Percentiles rank a stretch among this genome's conserved stretches.
Evolutionary conservation across 2,797 vertebrate species (phyloP).

Genomic region (Neostethus bicornis): DNA sequence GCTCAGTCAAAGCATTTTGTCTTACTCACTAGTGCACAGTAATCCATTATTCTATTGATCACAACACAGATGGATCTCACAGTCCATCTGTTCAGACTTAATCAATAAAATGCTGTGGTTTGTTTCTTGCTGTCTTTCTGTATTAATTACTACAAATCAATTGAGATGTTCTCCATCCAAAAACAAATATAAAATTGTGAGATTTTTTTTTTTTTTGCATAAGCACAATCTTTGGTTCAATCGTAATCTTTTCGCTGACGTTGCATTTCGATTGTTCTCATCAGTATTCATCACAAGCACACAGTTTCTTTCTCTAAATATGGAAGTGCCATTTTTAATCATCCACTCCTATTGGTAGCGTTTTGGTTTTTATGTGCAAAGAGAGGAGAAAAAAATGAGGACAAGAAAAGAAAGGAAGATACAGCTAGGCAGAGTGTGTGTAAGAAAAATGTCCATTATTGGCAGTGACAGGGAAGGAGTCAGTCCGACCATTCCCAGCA

Average conservation of each 20-base stretch:
- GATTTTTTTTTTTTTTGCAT: too few species aligned
- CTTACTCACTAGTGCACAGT: slow-evolving; percentile 29
- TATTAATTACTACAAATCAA: slow-evolving; percentile 51
- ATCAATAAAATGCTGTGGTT: slow-evolving; percentile 52
- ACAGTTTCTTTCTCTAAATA: slow-evolving; percentile 33
- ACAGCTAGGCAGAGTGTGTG: slow-evolving; percentile 19
- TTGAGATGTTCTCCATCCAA: slow-evolving; percentile 32
- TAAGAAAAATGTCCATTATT: slow-evolving; percentile 62
- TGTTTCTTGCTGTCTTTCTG: slow-evolving; percentile 38
- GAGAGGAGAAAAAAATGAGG: slow-evolving; percentile 32
- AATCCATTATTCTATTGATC: slow-evolving; percentile 67
- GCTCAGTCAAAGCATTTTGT: slow-evolving; percentile 31
- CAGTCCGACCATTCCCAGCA: slow-evolving; percentile 30
- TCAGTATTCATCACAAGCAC: slow-evolving; percentile 23
- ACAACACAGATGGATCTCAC: slow-evolving; percentile 47
- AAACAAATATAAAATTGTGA: slow-evolving; percentile 2
- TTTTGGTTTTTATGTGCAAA: slow-evolving; percentile 24
- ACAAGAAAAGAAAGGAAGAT: slow-evolving; percentile 36
- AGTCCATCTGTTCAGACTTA: slow-evolving; percentile 32
- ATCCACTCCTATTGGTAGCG: slow-evolving; percentile 22
- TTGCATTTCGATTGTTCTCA: slow-evolving; percentile 36
- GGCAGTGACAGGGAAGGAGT: slow-evolving; percentile 56
- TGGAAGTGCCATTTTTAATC: slow-evolving; percentile 45
- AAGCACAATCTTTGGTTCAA: slow-evolving; percentile 11
- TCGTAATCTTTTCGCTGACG: slow-evolving; percentile 37